Percentiles rank a stretch among this genome's conserved stretches.
phyloP scores from a whole-genome alignment of 2,888 invertebrate genomes.

The Epinotia brunnichana region DNA sequence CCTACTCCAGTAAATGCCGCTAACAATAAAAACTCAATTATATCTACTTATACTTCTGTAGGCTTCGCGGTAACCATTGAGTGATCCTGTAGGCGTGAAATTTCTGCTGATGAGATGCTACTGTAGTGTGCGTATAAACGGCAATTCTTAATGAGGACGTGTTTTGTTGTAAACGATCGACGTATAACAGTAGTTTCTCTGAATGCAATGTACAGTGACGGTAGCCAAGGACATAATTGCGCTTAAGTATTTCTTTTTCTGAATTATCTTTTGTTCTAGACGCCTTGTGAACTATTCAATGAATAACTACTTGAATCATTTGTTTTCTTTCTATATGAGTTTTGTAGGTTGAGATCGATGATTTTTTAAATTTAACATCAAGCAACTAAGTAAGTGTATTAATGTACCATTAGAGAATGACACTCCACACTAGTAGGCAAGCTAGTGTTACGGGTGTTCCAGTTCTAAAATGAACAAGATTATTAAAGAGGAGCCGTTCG shows the following conservation, averaged over 20 bases:
- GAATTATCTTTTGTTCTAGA: no score
- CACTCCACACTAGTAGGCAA: conserved; percentile 67
- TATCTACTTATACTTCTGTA: not conserved
- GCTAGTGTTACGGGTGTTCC: conserved; percentile 73
- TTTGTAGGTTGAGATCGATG: no score
- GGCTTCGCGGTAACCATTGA: conserved; percentile 10
- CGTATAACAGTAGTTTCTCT: not conserved
- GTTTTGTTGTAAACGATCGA: not conserved
- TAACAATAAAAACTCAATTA: conserved; percentile 14
- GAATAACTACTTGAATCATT: no score
- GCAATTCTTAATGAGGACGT: not conserved
- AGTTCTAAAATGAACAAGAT: conserved; percentile 79
- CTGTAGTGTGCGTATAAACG: not conserved
- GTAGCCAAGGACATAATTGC: not conserved
- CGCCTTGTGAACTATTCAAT: no score
- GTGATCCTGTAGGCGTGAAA: not conserved
- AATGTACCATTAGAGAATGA: conserved; percentile 57
- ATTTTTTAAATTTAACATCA: not conserved
- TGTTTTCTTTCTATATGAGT: no score
- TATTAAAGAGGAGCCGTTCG: conserved; percentile 78
- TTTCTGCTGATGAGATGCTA: not conserved
- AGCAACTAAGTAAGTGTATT: not conserved
- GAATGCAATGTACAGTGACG: not conserved
- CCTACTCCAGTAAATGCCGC: not conserved
- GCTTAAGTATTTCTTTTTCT: not conserved